Evolutionary conservation across 2,888 invertebrate species (phyloP), one percentile per base, ranked within the genome.

Genomic region (Neuroscelio doddi): DNA sequence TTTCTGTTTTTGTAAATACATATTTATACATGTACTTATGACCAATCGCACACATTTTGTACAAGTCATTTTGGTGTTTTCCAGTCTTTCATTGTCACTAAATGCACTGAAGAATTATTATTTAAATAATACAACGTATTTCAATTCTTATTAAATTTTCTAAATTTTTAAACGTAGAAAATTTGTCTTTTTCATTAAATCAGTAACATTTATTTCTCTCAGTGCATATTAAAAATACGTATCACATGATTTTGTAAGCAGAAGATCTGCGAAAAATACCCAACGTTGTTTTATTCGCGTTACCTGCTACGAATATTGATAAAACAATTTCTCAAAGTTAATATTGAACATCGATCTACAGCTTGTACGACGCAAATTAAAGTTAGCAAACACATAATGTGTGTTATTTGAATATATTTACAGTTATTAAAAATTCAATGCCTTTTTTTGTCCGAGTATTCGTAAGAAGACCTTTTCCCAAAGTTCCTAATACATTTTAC

Each of bases 341-440:
- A 62, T 59, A 67, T 67, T 63, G 63, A 67, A 67, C 67, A 63
- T 67, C 66, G 66, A 66, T 66, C 51, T 67, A 63, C 63, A 59
- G 67, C 67, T 64, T 67, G 53, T 58, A 59, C 59, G 59, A 67
- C 52, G 59, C 59, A 67, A 67, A 67, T 59, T 56, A 63, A 61
- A 68, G 64, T 64, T 68, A 56, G 63, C 68, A 56, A 63, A 68
- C 68, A 68, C 68, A 57, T 66, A 57, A 53, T 64, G 50, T 61
- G 64, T 63, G 65, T 69, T 66, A 66, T 69, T 64, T 65, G 64
- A 69, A 69, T 66, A 69, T 69, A 64, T 64, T 64, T 65, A 63
- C 65, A 64, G 63, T 62, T 66, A 66, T 63, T 61, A 57, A 62
- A 62, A 61, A 61, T 14, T 44, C 39, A 57, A 4, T 61, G 46